These are phyloP conservation scores for Dicaeum eximium DNA, from an alignment of 2,113 vertebrate genomes.

Conservation along the genomic window DNA sequence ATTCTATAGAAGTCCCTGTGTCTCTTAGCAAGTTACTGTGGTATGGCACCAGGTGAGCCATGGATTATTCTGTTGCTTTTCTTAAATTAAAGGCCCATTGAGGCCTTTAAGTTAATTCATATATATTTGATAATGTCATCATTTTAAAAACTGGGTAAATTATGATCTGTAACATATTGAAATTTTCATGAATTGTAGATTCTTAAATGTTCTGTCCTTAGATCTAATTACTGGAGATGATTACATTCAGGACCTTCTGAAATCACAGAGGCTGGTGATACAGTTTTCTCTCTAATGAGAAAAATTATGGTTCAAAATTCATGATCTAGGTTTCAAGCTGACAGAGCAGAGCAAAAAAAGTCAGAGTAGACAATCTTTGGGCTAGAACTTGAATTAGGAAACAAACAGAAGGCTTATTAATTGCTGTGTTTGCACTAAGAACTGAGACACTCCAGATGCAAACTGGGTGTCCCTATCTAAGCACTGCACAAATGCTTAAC, in stretches of 20 bases:
- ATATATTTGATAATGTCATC: background rate
- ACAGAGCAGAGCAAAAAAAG: background rate
- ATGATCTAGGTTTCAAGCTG: background rate
- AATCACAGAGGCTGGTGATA: background rate
- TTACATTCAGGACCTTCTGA: constrained; percentile 13
- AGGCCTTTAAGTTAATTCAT: background rate
- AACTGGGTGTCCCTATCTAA: background rate
- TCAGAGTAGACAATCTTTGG: background rate
- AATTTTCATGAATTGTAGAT: constrained; percentile 15
- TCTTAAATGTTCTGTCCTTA: background rate
- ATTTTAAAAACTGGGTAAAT: background rate
- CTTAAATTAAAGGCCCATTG: background rate
- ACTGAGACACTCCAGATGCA: background rate
- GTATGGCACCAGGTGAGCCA: background rate
- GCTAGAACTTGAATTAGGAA: background rate
- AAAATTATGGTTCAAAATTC: background rate
- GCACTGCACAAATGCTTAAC: background rate
- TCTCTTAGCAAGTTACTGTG: background rate
- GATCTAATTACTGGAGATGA: constrained; percentile 29
- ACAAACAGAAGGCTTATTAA: background rate
- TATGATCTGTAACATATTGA: background rate
- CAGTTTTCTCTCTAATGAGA: background rate
- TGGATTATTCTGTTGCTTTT: background rate
- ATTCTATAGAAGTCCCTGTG: background rate
- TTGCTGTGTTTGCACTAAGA: background rate